Base-by-base conservation (phyloP, 2,888 invertebrate species). In the Drosophila merina region DNA sequence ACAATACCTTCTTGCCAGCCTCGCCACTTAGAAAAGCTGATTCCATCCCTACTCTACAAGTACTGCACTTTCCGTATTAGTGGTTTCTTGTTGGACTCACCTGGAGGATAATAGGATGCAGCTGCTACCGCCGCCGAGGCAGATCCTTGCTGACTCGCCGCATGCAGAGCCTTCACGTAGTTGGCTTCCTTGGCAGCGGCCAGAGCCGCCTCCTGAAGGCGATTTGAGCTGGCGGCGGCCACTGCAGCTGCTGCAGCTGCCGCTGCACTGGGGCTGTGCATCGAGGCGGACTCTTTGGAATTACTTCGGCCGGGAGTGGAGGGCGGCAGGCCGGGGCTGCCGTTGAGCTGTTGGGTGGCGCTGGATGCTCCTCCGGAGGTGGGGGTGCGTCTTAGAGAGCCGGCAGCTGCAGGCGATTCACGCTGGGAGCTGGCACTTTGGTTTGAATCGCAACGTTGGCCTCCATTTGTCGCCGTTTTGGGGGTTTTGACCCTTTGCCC, bases 361-460 rank as follows among this genome's bases (percentile, higher is more conserved):
- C 12, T 50, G 4, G 48, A 28, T 3, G 30, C 45, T 1, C 55
- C 66, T 0, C 52, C 80, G 49, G 64, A 38, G 72, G 86, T 80
- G 49, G 88, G 88, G n/a, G 88, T 88, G 47, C 86, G 81, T 30
- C 88, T 78, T 14, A 54, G 62, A 25, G 70, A 48, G 2, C 54
- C 64, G 6, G 63, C 64, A 20, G 76, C 69, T 52, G 63, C 55
- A 12, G 77, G 92, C 47, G 92, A 92, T 62, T 90, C 91, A 59
- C 92, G 88, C 89, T 92, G 76, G 86, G 92, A 92, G 72, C 89
- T 74, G 55, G 95, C 95, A 91, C 96, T 96, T 90, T 96, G 95
- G 91, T 96, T 96, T 89, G 96, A 96, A 77, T 94, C 93, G 89
- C 96, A 96, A 75, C 96, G 93, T 60, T 77, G 84, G 48, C 91